Evolutionary conservation across 2,113 vertebrate genomes (phyloP), one percentile per base, ranked within the genome.

Genomic region (Larimichthys polyactis): DNA sequence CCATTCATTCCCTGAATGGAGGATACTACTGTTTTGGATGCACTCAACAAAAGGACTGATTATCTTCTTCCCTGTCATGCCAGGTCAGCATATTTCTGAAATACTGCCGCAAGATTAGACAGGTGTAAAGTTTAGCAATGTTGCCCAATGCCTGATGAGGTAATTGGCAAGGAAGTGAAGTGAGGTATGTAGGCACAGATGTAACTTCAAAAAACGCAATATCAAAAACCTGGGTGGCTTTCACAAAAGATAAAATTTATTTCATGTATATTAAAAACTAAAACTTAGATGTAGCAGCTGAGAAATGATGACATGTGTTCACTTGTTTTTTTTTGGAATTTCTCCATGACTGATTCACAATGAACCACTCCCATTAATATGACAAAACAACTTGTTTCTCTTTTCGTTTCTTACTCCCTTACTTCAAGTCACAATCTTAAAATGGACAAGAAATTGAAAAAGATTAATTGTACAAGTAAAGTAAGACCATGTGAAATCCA

Each of bases 311-410:
- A 7, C 32, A 32, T 32, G 32, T 32, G 32, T 32, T 32, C 5
- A 5, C 3, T 7, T 44, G 9, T 55, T 55, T 52, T n/a, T 57
- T 12, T 84, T 2, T 27, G 78, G 65, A 75, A 59, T 27, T 40
- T 75, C 36, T 80, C 75, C 52, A 81, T 32, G 27, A 84, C 48
- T 81, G 78, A 71, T 78, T 64, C 58, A 44, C 40, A 44, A 59
- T 63, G 49, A 76, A 67, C 72, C 49, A 0, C 77, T 85, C 79
- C 81, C 63, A 62, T 85, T 68, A 78, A 71, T 75, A 78, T 71
- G 59, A 92, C 63, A 86, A 90, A 87, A 83, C 67, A 49, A 22
- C 52, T 59, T 8, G 36, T 67, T 80, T 82, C n/a, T n/a, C n/a
- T n/a, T n/a, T n/a, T n/a, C n/a, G n/a, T n/a, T n/a, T n/a, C n/a